A percentile compares a stretch with the other conserved stretches of the same genome.
phyloP scores from a whole-genome alignment of 2,113 vertebrate genomes.

The Abramis brama region DNA sequence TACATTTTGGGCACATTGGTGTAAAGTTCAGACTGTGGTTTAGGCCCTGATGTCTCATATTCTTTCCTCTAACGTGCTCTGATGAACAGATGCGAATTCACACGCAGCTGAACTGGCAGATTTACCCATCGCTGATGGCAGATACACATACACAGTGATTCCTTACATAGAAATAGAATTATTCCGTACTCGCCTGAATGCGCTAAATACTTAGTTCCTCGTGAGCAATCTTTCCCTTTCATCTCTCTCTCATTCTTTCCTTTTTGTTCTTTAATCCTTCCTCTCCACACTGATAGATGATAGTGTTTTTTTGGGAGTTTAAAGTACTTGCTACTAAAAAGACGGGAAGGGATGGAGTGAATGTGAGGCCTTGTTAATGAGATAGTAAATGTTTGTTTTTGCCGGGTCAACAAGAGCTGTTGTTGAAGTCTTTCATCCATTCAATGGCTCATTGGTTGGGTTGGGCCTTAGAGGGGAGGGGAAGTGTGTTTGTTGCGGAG shows the following conservation, averaged over 20 bases:
- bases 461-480: constrained; percentile 30
- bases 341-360: constrained; percentile 27
- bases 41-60: constrained; percentile 21
- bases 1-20: neutral
- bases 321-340: constrained; percentile 3
- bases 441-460: constrained; percentile 49
- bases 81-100: constrained; percentile 38
- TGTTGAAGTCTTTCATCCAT: constrained; percentile 68
- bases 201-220: neutral
- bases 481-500: constrained; percentile 11
- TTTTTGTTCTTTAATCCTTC: neutral
- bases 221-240: neutral
- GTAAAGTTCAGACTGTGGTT: constrained; percentile 23
- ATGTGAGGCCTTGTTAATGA: constrained; percentile 62
- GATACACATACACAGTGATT: neutral
- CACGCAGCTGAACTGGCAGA: constrained; percentile 1
- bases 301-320: constrained; percentile 1
- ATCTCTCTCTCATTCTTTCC: neutral
- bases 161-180: neutral
- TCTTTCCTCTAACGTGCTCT: neutral
- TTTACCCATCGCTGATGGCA: neutral
- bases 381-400: constrained; percentile 72
- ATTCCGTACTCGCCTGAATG: neutral
- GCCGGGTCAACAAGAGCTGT: constrained; percentile 58
- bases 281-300: neutral